phyloP scores from a whole-genome alignment of 2,888 invertebrate species.

The Tetragnatha montana region DNA sequence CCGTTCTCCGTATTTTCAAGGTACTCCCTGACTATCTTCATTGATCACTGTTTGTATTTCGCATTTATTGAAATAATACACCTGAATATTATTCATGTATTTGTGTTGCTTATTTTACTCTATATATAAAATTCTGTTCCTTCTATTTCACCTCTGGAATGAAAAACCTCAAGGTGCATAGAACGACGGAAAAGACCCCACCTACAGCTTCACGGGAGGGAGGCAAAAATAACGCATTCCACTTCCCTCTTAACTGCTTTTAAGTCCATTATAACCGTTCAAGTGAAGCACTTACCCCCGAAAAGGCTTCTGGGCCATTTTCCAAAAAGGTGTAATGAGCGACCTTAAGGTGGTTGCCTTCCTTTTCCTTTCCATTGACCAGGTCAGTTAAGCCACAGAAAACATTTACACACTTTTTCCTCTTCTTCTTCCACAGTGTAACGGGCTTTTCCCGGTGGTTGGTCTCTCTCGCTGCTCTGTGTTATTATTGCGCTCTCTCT shows the following conservation, averaged over 20 bases:
- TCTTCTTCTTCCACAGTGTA: no score
- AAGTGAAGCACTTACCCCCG: conserved; percentile 48
- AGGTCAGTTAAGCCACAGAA: conserved; percentile 29
- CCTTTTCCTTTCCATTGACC: conserved; percentile 53
- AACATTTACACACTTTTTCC: conserved; percentile 11
- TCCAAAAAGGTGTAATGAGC: conserved; percentile 39
- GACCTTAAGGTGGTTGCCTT: conserved; percentile 19
- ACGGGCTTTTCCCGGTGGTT: neutral
- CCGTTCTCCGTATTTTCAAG: no score
- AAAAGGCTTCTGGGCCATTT: conserved; percentile 53
- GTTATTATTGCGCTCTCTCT: neutral
- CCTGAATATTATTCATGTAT: no score
- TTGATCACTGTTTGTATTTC: no score
- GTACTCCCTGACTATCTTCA: no score
- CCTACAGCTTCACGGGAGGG: no score
- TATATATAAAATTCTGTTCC: no score
- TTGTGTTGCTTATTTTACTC: no score
- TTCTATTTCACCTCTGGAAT: no score
- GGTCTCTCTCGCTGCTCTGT: conserved; percentile 21
- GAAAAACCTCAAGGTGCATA: no score
- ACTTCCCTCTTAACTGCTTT: conserved; percentile 37
- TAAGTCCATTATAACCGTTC: conserved; percentile 48
- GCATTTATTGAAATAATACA: no score
- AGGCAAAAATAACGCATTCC: neutral
- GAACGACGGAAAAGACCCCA: no score